Base-by-base conservation (phyloP, 2,113 vertebrate genomes). In the Cyrtonyx montezumae region DNA sequence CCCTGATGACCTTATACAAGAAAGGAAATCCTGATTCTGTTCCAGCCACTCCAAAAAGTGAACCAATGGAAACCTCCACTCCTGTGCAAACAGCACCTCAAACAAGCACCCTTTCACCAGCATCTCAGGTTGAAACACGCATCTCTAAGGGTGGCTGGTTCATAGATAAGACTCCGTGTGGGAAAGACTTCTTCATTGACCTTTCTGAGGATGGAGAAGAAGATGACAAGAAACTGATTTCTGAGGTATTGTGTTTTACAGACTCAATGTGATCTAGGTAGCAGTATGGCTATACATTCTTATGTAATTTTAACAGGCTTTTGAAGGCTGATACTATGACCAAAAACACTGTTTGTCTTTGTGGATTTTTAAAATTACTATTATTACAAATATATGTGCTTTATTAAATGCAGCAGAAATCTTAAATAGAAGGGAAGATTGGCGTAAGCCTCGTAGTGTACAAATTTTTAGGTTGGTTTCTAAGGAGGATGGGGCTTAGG, bases 1-100 rank as follows among this genome's bases (percentile, higher is more conserved):
- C 99, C 34, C 94, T 99, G 45, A 96, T 98, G 8, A 98, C 97
- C 23, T 98, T 99, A 32, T 99, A 99, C 95, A 98, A 98, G 85
- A 99, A 98, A 91, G 98, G 98, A 88, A 97, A 97, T 78, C 91
- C 97, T 0, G 97, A 98, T 53, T 97, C 96, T 28, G 13, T 88
- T 80, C 73, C 84, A 45, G 19, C 84, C 28, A 94, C 98, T 74
- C 91, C 93, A 10, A 97, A 97, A 82, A 90, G 88, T 62, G 94
- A 89, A 11, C 55, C 89, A 16, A 40, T 74, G 32, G 96, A 96
- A 79, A 74, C 89, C 11, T 76, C 71, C 4, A 28, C 37, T 62
- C 67, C 63, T 46, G 26, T 45, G 18, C 68, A 10, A 77, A 4
- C 48, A n/a, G 48, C 73, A 14, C 77, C 90, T 55, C 90, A 43